These are phyloP conservation scores for Pterois miles DNA, from an alignment of 2,797 vertebrate genomes.

Conservation along the genomic window DNA sequence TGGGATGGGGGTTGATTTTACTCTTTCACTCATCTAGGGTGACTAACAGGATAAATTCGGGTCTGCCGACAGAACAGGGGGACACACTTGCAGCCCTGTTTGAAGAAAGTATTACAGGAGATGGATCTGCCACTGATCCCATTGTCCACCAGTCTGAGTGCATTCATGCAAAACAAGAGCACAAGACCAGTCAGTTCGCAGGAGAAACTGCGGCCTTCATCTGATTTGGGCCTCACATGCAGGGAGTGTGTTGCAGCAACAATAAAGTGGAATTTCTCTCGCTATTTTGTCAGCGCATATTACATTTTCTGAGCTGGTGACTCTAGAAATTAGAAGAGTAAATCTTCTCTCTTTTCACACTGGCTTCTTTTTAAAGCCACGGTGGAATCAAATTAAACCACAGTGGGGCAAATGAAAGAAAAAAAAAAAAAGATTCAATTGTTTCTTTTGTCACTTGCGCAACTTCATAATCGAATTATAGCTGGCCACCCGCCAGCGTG, in stretches of 20 bases:
- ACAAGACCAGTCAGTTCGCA: constrained; percentile 59
- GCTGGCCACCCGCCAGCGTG: constrained; percentile 81
- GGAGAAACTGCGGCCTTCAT: constrained; percentile 47
- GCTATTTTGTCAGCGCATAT: constrained; percentile 59
- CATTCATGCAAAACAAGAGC: constrained; percentile 71
- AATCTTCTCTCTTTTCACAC: constrained; percentile 79
- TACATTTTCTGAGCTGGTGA: constrained; percentile 67
- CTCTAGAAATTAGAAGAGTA: constrained; percentile 80
- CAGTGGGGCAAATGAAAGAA: constrained; percentile 76
- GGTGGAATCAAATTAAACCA: constrained; percentile 79
- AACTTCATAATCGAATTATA: constrained; percentile 85
- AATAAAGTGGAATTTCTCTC: constrained; percentile 62
- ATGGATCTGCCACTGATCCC: constrained; percentile 82
- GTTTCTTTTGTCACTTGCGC: constrained; percentile 81
- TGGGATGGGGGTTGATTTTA: constrained; percentile 82
- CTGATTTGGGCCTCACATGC: constrained; percentile 64
- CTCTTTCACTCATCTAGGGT: constrained; percentile 83
- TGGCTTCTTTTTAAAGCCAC: constrained; percentile 63
- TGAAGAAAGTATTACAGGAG: constrained; percentile 81
- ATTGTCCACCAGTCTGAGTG: constrained; percentile 74
- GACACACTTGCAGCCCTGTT: constrained; percentile 80
- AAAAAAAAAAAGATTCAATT: constrained; percentile 79
- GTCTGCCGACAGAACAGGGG: constrained; percentile 81
- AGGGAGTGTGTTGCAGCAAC: constrained; percentile 42
- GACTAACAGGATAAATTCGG: constrained; percentile 84